These are phyloP conservation scores for Exaiptasia diaphana DNA, from an alignment of 64 coral and sea anemone genomes.

Conservation along the genomic window DNA sequence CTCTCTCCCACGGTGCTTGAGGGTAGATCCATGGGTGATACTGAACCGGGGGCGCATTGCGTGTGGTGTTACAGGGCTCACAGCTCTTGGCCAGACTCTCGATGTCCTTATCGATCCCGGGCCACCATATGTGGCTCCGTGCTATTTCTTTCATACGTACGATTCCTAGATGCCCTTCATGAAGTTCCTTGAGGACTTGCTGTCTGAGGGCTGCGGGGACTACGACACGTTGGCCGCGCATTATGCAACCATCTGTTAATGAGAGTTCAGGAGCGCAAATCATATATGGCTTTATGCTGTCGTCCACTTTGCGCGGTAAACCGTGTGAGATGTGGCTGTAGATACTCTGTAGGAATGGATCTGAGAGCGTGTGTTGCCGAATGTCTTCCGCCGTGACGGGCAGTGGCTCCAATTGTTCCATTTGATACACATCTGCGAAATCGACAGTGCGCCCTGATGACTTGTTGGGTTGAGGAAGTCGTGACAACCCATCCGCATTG, in stretches of 20 bases:
- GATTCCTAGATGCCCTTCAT: constrained; percentile 10
- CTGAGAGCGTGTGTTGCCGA: constrained; percentile 6
- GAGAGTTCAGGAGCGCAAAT: constrained; percentile 9
- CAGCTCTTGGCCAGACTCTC: neutral
- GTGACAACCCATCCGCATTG: constrained; percentile 18
- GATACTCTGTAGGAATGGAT: neutral
- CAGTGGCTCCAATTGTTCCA: constrained; percentile 19
- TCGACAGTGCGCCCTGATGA: neutral
- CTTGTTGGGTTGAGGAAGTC: neutral
- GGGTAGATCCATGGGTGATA: constrained; percentile 47
- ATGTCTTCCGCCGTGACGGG: constrained; percentile 10
- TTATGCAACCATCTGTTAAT: constrained; percentile 37
- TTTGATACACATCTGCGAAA: neutral
- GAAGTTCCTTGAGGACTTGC: constrained; percentile 24
- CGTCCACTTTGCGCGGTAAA: constrained; percentile 17
- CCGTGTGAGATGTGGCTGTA: neutral
- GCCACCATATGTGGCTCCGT: constrained; percentile 39
- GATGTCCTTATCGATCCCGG: neutral
- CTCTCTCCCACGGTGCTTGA: constrained; percentile 12
- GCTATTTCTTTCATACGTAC: constrained; percentile 42
- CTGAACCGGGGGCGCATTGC: constrained; percentile 5
- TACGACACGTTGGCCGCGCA: constrained; percentile 36
- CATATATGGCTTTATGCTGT: constrained; percentile 22
- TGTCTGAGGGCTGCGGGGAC: neutral
- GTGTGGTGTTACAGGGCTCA: constrained; percentile 12